Conservation (phyloP, 1,140 invertebrate genomes). For the Acarapis woodi region DNA sequence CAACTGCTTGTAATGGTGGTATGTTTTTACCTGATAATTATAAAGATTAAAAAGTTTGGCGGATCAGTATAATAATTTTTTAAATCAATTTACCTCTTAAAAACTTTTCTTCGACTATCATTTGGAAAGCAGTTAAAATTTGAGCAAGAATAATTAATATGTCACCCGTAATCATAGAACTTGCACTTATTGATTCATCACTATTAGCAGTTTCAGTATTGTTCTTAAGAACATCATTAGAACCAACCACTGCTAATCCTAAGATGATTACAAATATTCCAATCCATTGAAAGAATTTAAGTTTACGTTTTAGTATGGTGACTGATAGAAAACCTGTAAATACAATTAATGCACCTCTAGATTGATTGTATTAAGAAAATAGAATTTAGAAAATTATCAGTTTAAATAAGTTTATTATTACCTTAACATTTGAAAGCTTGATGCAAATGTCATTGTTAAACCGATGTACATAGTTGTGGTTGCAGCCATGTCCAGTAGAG, state of each 20-base stretch:
- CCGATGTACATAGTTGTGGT: slow-evolving; percentile 70
- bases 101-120: slow-evolving; percentile 82
- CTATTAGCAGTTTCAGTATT: slow-evolving; percentile 15
- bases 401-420: no score
- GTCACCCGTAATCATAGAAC: slow-evolving; percentile 55
- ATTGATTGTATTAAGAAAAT: slow-evolving; percentile 11
- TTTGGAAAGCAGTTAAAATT: slow-evolving; percentile 60
- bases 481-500: slow-evolving; percentile 48
- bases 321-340: slow-evolving; percentile 72
- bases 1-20: slow-evolving; percentile 43
- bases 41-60: no score
- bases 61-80: no score
- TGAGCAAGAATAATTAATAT: slow-evolving; percentile 67
- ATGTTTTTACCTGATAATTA: no score
- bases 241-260: slow-evolving; percentile 50
- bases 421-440: slow-evolving; percentile 88
- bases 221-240: slow-evolving; percentile 17
- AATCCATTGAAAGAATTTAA: slow-evolving; percentile 40
- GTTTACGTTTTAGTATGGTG: slow-evolving; percentile 41
- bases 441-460: slow-evolving; percentile 63
- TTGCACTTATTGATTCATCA: slow-evolving; percentile 27
- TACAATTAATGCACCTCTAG: slow-evolving; percentile 61
- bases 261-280: slow-evolving; percentile 48
- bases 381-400: slow-evolving; percentile 22
- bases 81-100: slow-evolving; percentile 35